These are phyloP conservation scores for Cettia cetti DNA, from an alignment of 2,113 vertebrate species.

Conservation along the genomic window DNA sequence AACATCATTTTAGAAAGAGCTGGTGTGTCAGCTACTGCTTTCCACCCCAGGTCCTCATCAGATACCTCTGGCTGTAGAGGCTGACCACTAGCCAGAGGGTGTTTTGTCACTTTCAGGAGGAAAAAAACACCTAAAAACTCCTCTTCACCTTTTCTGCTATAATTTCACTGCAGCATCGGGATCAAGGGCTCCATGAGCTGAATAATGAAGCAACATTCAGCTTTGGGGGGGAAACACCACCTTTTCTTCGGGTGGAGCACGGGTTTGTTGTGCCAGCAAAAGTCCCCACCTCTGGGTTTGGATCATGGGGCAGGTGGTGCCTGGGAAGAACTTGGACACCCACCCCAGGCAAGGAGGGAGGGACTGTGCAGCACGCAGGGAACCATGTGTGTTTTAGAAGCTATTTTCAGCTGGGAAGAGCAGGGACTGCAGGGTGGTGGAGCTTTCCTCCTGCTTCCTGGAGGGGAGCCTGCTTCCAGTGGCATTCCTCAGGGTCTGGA, in stretches of 20 bases:
- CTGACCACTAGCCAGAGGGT: background rate
- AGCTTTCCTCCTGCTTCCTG: background rate
- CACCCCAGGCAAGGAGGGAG: background rate
- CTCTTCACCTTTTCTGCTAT: background rate
- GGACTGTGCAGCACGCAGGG: background rate
- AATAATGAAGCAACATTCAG: background rate
- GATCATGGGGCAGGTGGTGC: background rate
- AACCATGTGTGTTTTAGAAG: background rate
- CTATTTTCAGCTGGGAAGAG: background rate
- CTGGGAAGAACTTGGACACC: background rate
- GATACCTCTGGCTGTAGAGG: background rate
- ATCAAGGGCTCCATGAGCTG: background rate
- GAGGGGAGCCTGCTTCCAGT: background rate
- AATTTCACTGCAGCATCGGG: background rate
- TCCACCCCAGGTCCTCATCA: background rate
- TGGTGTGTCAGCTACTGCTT: background rate
- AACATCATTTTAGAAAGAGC: background rate
- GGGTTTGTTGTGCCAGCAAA: background rate
- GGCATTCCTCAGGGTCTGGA: background rate
- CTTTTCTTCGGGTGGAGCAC: background rate
- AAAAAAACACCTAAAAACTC: background rate
- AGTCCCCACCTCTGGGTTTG: background rate
- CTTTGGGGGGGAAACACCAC: fast-evolving
- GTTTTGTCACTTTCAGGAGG: background rate
- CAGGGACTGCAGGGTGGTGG: background rate